Evolutionary conservation across 1,140 invertebrate genomes (phyloP), one percentile per base, ranked within the genome.

Genomic region (Meloidogyne hapla): DNA sequence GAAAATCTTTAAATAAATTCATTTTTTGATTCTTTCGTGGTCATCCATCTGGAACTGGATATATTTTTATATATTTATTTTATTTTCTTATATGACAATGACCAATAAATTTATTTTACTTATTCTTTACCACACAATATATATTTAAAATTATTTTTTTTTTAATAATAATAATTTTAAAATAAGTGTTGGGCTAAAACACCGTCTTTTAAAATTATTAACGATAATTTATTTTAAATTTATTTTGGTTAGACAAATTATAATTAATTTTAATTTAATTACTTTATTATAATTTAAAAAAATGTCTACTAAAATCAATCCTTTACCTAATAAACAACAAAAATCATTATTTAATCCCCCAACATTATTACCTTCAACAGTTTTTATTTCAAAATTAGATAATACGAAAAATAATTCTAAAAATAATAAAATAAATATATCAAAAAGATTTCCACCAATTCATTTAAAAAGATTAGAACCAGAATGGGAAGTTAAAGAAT

Each of bases 401-500:
- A 15, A 2, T 45, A 45, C 13, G 18, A 9, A n/a, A 56, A 56
- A n/a, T 48, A 42, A 15, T 12, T 42, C n/a, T n/a, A 2, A 42
- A 42, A 42, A 42, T 13, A 42, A 42, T 13, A 13, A 42, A 42
- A 42, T 42, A 42, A 42, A 13, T 18, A 48, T 56, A 56, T n/a
- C n/a, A 56, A 56, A 56, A 33, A 56, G 48, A 56, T 56, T 56
- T n/a, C 18, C 18, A n/a, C n/a, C 48, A 56, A 56, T 56, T 56
- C n/a, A 56, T 56, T 56, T 56, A 56, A 56, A 56, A 56, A 56
- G n/a, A 56, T 21, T 5, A 42, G 40, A 42, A 42, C 75, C 75
- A 62, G 40, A 78, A 42, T 78, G 18, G 28, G 61, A 74, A 63
- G 10, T 68, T 15, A 78, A 80, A 10, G 79, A 80, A 64, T 70